Base-by-base conservation (phyloP, 2,888 invertebrate genomes). In the Nomada ferruginata region DNA sequence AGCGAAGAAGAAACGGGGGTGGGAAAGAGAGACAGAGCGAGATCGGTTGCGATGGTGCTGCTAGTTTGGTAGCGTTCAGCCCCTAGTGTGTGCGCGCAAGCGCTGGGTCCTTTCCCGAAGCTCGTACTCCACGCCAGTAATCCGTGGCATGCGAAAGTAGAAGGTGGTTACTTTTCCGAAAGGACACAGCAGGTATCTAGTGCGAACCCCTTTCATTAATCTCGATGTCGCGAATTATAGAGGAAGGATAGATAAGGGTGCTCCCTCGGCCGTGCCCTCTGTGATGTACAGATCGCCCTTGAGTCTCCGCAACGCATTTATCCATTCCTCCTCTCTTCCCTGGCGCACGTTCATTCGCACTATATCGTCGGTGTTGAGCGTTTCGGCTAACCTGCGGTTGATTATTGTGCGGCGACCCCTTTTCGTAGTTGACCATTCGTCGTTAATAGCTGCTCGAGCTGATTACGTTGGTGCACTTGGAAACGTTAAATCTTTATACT, bases 101-200 rank as follows among this genome's bases (percentile, higher is more conserved):
- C 90, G 89, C 89, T 79, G 72, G 76, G 76, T 82, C 75, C 83
- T 74, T 85, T 75, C 76, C 71, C 71, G 71, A 70, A 68, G 73
- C 82, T 89, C 87, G 89, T 89, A 89, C 89, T 88, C 87, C 87
- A 76, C 85, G 86, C 85, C 91, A 93, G 93, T 92, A 89, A 91
- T 91, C 91, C 92, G 93, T 92, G 90, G 89, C 89, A 90, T 91
- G 91, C 91, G 90, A 91, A 90, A 85, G 89, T 88, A 88, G 88
- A 89, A 89, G 90, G 90, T 91, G 88, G 64, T 77, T 23, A 66
- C 80, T 83, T 83, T 60, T 69, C 18, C 64, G 66, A 65, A 68
- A 15, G 60, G 63, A 69, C 44, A 55, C 52, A 71, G 53, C 55
- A 83, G 83, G 83, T 82, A 83, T 76, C 71, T 64, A 59, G 11